A percentile compares a stretch with the other conserved stretches of the same genome.
Conservation (phyloP, 1,140 invertebrate species). For the Drosophila paulistorum region DNA sequence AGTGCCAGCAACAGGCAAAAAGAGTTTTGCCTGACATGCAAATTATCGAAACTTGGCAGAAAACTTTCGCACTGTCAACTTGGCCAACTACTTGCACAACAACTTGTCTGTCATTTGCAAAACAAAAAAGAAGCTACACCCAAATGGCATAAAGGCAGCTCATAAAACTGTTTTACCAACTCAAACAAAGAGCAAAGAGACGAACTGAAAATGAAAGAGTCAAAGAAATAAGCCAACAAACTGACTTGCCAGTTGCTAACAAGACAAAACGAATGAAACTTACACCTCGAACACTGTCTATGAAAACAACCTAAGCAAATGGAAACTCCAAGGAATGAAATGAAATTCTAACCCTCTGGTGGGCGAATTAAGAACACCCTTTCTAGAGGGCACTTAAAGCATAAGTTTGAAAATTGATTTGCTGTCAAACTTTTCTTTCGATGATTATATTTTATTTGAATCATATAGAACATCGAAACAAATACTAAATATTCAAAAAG, state of each 20-base stretch:
- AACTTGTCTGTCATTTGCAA: slow-evolving; percentile 24
- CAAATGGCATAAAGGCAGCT: slow-evolving; percentile 39
- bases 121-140: neutral
- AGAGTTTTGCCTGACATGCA: slow-evolving; percentile 40
- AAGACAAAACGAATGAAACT: slow-evolving; percentile 38
- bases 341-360: neutral
- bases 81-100: slow-evolving; percentile 9
- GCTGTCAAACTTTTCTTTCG: too few relatives aligned
- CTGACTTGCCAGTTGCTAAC: slow-evolving; percentile 42
- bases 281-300: slow-evolving; percentile 41
- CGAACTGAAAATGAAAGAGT: slow-evolving; percentile 9
- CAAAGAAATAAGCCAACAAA: slow-evolving; percentile 40
- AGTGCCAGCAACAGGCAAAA: slow-evolving; percentile 4
- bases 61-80: slow-evolving; percentile 37
- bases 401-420: too few relatives aligned
- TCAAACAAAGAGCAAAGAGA: slow-evolving; percentile 17
- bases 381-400: too few relatives aligned
- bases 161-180: slow-evolving; percentile 14
- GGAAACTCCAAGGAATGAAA: slow-evolving; percentile 20
- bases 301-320: slow-evolving; percentile 45
- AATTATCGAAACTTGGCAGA: slow-evolving; percentile 45
- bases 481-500: too few relatives aligned
- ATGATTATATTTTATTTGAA: too few relatives aligned
- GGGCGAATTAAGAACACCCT: slow-evolving; percentile 2
- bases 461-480: too few relatives aligned